These are phyloP conservation scores for Colletes latitarsis DNA, from an alignment of 1,140 invertebrate genomes.

Conservation along the genomic window DNA sequence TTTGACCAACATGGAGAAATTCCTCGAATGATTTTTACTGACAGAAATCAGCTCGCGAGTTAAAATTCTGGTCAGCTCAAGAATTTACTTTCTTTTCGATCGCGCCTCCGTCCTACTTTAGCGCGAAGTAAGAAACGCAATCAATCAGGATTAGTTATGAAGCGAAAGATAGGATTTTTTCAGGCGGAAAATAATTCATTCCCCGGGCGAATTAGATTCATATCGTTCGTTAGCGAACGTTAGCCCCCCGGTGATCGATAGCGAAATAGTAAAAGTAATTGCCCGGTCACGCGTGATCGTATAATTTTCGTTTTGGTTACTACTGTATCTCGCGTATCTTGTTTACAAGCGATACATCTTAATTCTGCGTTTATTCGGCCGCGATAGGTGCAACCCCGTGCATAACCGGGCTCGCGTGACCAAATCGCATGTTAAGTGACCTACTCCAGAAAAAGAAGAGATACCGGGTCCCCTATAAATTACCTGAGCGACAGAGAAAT, in stretches of 20 bases:
- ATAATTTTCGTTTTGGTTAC: not conserved
- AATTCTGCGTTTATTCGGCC: conserved; percentile 33
- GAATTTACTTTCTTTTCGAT: no score
- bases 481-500: conserved; percentile 43
- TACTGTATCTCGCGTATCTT: conserved; percentile 31
- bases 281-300: not conserved
- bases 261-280: not conserved
- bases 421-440: conserved; percentile 39
- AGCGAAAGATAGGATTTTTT: not conserved
- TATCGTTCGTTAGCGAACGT: not conserved
- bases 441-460: conserved; percentile 44
- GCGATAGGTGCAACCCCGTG: conserved; percentile 26
- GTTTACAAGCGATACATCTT: conserved; percentile 50
- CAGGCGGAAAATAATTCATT: not conserved
- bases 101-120: no score
- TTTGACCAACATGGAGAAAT: no score
- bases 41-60: no score
- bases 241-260: not conserved
- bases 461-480: conserved; percentile 24
- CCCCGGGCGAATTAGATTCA: not conserved
- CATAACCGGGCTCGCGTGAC: conserved; percentile 34
- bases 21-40: no score
- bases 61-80: no score
- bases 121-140: not conserved
- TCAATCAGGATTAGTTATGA: not conserved